Base-by-base conservation (phyloP, 2,888 invertebrate species). In the Pyrrhia umbra region DNA sequence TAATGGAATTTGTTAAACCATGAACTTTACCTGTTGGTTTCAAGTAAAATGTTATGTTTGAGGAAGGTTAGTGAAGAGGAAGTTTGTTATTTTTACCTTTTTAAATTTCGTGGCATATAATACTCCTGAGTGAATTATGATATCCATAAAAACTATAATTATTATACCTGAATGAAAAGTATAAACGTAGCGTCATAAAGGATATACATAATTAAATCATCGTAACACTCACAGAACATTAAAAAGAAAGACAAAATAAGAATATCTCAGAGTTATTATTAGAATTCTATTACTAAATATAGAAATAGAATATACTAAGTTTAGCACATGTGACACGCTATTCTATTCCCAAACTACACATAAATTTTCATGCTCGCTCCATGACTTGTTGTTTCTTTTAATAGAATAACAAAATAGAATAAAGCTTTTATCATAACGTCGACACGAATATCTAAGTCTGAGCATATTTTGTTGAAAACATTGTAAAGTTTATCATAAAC, bases 401-500 rank as follows among this genome's bases (percentile, higher is more conserved):
- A 45, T 39, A 62, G 23, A 71, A 58, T 47, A 34, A 49, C 37
- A 55, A 50, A 68, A 51, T 23, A 68, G 51, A 68, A 54, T 61
- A 75, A 47, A 18, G 23, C 34, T 16, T 20, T 70, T 23, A 16
- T 27, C 49, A 25, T 57, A 61, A 54, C 50, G 58, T 57, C 39
- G 49, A 21, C 60, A 69, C 52, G 63, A 68, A 79, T 59, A 64
- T 73, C 23, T 61, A 4, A 20, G 37, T 30, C 16, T 62, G 0
- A 58, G 49, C 52, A 73, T 61, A 77, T 81, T 73, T 76, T 66
- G 63, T 68, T 70, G 60, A 70, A 71, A 64, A 20, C 54, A 46
- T 66, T 70, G 70, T 77, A 59, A 75, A 76, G 65, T 80, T 84
- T 80, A 81, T 80, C 81, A 82, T 81, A 82, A 84, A 82, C 75